Percentiles rank a stretch among this genome's conserved stretches.
phyloP scores from a whole-genome alignment of 2,113 vertebrate genomes.

The Nematolebias whitei region DNA sequence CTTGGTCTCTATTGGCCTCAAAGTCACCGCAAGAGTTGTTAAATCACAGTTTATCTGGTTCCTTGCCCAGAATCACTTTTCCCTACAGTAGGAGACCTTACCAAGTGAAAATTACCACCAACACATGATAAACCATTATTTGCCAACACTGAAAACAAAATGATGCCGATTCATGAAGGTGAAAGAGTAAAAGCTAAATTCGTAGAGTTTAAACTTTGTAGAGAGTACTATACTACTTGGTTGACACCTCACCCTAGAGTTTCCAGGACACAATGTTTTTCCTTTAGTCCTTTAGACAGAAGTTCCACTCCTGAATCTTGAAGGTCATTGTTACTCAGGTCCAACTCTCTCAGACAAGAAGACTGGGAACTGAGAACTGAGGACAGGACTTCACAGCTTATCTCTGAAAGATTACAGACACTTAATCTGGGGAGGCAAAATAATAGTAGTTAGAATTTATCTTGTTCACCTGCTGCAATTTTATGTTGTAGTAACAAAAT shows the following conservation, averaged over 20 bases:
- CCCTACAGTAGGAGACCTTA: too few relatives aligned
- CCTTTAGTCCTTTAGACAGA: neutral
- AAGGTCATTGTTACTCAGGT: constrained; percentile 3
- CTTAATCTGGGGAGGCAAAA: neutral
- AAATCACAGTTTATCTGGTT: too few relatives aligned
- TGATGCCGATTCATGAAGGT: too few relatives aligned
- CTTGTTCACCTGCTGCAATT: neutral
- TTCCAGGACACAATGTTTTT: neutral
- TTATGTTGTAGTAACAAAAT: neutral
- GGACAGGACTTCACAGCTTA: neutral
- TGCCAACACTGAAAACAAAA: too few relatives aligned
- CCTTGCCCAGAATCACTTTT: too few relatives aligned
- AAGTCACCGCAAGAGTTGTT: too few relatives aligned
- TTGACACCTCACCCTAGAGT: neutral
- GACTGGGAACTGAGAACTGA: neutral
- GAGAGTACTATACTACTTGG: neutral
- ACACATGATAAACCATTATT: too few relatives aligned
- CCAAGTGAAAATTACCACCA: too few relatives aligned
- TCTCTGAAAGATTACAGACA: neutral
- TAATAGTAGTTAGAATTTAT: neutral
- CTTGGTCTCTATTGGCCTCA: too few relatives aligned
- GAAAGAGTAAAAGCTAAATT: too few relatives aligned
- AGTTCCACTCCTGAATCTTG: neutral
- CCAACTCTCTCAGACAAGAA: neutral
- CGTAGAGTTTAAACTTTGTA: neutral